Evolutionary conservation across 1,140 invertebrate genomes (phyloP).

Genomic region (Neotoxoptera formosana): DNA sequence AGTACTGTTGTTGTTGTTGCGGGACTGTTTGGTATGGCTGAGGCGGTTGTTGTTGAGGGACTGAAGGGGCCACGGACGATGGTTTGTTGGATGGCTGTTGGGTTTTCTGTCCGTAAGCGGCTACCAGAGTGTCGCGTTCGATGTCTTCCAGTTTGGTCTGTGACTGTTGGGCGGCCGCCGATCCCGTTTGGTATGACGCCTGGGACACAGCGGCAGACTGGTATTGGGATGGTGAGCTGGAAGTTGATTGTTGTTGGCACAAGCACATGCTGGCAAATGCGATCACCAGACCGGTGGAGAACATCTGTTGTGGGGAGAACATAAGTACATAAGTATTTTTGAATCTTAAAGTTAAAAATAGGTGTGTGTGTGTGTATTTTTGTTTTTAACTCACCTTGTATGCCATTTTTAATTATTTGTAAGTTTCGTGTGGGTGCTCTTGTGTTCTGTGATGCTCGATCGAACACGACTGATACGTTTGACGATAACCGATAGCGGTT

Average conservation of each 20-base stretch:
- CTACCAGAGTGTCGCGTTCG: slow-evolving; percentile 28
- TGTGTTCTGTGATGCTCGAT: neutral
- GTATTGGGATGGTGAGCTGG: neutral
- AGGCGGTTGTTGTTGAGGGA: neutral
- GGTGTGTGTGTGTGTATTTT: neutral
- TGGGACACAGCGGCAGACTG: neutral
- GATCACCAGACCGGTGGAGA: neutral
- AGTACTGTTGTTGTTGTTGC: slow-evolving; percentile 37
- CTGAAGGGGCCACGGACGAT: neutral
- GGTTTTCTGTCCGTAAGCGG: neutral
- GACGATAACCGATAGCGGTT: neutral
- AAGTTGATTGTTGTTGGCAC: slow-evolving; percentile 14
- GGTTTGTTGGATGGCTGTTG: slow-evolving; percentile 1
- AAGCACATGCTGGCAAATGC: slow-evolving; percentile 25
- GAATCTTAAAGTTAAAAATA: neutral
- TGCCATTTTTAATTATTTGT: neutral
- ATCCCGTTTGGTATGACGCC: slow-evolving; percentile 9
- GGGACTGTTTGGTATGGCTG: neutral
- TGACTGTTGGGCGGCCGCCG: slow-evolving; percentile 8
- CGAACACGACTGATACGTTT: slow-evolving; percentile 43
- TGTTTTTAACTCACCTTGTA: slow-evolving; percentile 28
- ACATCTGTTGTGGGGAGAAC: neutral
- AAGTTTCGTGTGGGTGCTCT: neutral
- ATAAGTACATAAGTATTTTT: neutral
- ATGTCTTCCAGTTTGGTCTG: slow-evolving; percentile 44